These are phyloP conservation scores for Pitta sordida DNA, from an alignment of 2,113 vertebrate genomes.

Conservation along the genomic window DNA sequence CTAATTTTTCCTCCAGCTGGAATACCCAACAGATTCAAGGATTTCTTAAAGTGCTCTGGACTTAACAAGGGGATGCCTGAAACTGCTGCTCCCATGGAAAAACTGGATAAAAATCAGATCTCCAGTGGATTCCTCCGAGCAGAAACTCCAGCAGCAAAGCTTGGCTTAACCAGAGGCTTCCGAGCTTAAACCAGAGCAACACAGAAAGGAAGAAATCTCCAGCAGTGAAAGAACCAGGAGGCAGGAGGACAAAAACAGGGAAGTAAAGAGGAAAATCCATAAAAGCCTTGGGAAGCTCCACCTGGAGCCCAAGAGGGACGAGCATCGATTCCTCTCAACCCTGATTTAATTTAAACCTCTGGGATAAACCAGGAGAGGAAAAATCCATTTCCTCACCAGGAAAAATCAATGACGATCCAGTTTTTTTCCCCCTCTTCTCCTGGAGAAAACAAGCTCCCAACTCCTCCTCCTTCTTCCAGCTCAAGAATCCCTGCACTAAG, in stretches of 20 bases:
- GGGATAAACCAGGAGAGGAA: not conserved
- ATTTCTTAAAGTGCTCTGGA: not conserved
- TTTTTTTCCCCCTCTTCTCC: constrained; percentile 10
- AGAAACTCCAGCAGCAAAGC: not conserved
- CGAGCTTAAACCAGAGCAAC: not conserved
- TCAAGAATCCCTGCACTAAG: too few species aligned
- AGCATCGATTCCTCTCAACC: not conserved
- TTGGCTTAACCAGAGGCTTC: not conserved
- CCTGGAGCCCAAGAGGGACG: not conserved
- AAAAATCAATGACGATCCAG: constrained; percentile 3
- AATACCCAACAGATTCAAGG: not conserved
- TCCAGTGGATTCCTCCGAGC: not conserved
- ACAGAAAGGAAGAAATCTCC: not conserved
- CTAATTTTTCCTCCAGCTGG: not conserved
- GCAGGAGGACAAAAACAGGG: not conserved
- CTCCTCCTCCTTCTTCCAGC: not conserved
- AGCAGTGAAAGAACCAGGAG: not conserved
- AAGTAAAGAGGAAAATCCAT: not conserved
- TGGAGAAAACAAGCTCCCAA: not conserved
- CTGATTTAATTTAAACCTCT: too few species aligned
- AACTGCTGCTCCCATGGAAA: rapidly evolving
- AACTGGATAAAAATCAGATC: not conserved
- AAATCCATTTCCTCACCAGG: not conserved
- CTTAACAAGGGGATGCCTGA: not conserved
- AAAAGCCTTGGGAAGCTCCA: not conserved